These are phyloP conservation scores for Rhorus exstirpatorius DNA, from an alignment of 2,888 invertebrate genomes.

Conservation along the genomic window DNA sequence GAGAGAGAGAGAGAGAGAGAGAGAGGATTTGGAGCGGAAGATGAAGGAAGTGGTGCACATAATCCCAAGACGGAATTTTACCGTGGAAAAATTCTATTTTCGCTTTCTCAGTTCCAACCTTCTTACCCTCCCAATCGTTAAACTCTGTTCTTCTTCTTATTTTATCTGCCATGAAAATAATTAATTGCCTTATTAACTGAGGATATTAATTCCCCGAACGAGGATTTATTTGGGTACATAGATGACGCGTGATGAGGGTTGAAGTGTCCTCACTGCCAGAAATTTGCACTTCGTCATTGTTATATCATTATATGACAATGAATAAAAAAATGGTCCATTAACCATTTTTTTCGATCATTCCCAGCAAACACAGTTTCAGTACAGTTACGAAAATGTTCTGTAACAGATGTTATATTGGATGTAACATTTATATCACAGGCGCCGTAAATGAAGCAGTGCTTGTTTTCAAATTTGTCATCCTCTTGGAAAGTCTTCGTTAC, in stretches of 20 bases:
- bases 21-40: conserved; percentile 33
- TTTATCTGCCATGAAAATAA: conserved; percentile 36
- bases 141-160: not conserved
- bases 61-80: not conserved
- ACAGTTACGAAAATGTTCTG: too few relatives aligned
- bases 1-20: too few relatives aligned
- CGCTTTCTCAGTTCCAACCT: conserved; percentile 9
- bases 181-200: conserved; percentile 50
- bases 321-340: too few relatives aligned
- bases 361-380: too few relatives aligned
- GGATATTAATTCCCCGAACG: too few relatives aligned
- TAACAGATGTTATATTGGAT: too few relatives aligned
- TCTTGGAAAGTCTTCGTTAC: too few relatives aligned
- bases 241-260: not conserved
- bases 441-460: too few relatives aligned
- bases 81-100: conserved; percentile 17
- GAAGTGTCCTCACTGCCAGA: not conserved
- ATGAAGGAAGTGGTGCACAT: conserved; percentile 8
- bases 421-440: too few relatives aligned
- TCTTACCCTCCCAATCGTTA: not conserved
- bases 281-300: not conserved
- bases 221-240: conserved; percentile 40
- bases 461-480: too few relatives aligned
- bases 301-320: too few relatives aligned
- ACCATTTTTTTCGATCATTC: too few relatives aligned